A percentile compares a stretch with the other conserved stretches of the same genome.
These are phyloP conservation scores for Leptobrachium leishanense DNA, from an alignment of 2,113 vertebrate genomes.

Conservation along the genomic window DNA sequence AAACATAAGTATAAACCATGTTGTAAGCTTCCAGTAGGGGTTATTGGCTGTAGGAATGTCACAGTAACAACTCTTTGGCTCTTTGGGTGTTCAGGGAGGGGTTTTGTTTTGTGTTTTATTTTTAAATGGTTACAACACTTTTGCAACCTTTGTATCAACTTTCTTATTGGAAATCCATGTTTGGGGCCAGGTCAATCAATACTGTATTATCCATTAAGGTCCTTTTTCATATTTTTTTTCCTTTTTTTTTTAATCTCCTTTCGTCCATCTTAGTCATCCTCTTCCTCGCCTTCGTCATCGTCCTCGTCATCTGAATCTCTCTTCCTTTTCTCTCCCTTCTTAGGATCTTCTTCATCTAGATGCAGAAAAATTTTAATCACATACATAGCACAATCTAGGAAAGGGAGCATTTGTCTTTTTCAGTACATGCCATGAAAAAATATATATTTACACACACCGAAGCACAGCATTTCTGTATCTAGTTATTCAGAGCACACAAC, in stretches of 20 bases:
- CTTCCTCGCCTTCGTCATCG: slow-evolving; percentile 79
- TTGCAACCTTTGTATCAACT: slow-evolving; percentile 57
- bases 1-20: slow-evolving; percentile 61
- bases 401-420: too few relatives aligned
- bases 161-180: slow-evolving; percentile 69
- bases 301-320: slow-evolving; percentile 86
- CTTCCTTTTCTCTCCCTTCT: slow-evolving; percentile 87
- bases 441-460: too few relatives aligned
- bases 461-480: too few relatives aligned
- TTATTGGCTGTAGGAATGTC: slow-evolving; percentile 79
- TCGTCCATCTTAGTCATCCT: slow-evolving; percentile 72
- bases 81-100: slow-evolving; percentile 62
- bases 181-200: slow-evolving; percentile 72
- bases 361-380: too few relatives aligned
- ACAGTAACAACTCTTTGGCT: slow-evolving; percentile 80
- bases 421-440: too few relatives aligned
- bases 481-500: too few relatives aligned
- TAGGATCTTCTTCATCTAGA: slow-evolving; percentile 25
- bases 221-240: slow-evolving; percentile 70
- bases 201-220: slow-evolving; percentile 76
- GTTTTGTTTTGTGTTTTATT: slow-evolving; percentile 50
- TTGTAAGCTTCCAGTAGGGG: slow-evolving; percentile 73
- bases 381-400: too few relatives aligned
- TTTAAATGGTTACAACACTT: slow-evolving; percentile 60
- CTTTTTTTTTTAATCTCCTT: slow-evolving; percentile 77